Evolutionary conservation across 2,888 invertebrate genomes (phyloP).

Genomic region (Euzophera pinguis): DNA sequence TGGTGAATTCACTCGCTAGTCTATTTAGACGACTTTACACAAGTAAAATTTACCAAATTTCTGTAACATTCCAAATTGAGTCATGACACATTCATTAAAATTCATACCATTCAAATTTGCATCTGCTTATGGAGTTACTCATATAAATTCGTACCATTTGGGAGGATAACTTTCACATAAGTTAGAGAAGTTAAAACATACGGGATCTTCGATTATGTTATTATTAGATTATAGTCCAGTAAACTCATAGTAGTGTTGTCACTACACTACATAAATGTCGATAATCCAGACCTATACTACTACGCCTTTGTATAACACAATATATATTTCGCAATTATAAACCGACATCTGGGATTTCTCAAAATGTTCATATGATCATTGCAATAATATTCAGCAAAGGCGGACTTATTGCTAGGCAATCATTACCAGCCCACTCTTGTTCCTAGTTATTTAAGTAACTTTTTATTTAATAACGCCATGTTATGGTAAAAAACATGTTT

Average conservation of each 20-base stretch:
- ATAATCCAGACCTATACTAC: no score
- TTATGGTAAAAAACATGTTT: no score
- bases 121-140: neutral
- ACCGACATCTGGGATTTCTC: no score
- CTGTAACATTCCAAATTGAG: neutral
- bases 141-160: slow-evolving; percentile 1
- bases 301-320: no score
- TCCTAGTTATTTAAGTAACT: no score
- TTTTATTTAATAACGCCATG: no score
- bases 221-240: slow-evolving; percentile 6
- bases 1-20: neutral
- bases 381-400: no score
- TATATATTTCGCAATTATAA: no score
- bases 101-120: slow-evolving; percentile 1
- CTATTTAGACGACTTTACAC: no score
- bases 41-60: neutral
- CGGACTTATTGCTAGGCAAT: no score
- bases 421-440: no score
- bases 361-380: no score
- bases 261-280: neutral
- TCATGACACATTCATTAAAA: slow-evolving; percentile 2
- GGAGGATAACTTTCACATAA: slow-evolving; percentile 4
- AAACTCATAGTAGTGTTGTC: neutral
- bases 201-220: slow-evolving; percentile 10
- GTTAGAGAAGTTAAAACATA: slow-evolving; percentile 4